Conservation (phyloP, 2,113 vertebrate genomes). For the Tringa solitaria region DNA sequence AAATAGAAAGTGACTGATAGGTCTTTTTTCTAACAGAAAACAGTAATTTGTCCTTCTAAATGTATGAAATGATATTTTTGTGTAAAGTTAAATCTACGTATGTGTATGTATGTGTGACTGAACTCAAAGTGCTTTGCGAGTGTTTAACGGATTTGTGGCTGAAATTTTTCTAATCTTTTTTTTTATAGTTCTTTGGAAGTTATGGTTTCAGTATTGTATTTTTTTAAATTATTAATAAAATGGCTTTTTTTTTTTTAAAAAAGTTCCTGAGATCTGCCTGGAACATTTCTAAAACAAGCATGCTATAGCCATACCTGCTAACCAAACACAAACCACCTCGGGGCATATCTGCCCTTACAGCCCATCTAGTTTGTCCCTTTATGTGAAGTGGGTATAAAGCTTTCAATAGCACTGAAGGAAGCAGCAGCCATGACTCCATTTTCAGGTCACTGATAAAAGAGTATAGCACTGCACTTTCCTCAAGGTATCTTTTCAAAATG, state of each 20-base stretch:
- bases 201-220: neutral
- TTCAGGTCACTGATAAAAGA: neutral
- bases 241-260: neutral
- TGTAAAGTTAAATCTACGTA: neutral
- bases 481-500: neutral
- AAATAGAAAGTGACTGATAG: neutral
- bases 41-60: neutral
- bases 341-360: neutral
- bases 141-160: neutral
- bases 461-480: neutral
- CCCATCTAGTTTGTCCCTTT: neutral
- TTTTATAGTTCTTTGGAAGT: neutral
- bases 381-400: neutral
- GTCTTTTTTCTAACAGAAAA: neutral
- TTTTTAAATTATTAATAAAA: neutral
- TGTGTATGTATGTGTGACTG: neutral
- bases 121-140: neutral
- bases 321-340: neutral
- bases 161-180: neutral
- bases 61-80: neutral
- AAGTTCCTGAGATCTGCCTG: neutral
- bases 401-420: neutral
- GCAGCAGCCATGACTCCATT: neutral
- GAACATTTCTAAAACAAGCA: neutral
- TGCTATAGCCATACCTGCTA: neutral